Percentiles rank a stretch among this genome's conserved stretches.
Conservation (phyloP, 2,113 vertebrate genomes). For the Corynorhinus townsendii region DNA sequence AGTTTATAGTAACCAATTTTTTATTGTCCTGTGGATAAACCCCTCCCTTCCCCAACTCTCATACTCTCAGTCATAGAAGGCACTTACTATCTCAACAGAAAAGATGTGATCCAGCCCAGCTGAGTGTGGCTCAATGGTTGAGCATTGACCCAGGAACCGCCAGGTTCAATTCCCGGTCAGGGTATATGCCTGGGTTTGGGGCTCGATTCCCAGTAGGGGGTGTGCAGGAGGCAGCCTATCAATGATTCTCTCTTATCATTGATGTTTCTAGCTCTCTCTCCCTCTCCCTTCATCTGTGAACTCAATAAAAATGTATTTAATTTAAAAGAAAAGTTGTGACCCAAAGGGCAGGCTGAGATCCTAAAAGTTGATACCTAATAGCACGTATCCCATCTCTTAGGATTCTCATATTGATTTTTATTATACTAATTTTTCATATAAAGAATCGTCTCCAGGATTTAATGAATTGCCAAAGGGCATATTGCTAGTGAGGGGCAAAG, state of each 20-base stretch:
- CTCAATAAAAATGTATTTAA: too few relatives aligned
- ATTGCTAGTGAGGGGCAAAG: not conserved
- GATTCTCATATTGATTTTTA: not conserved
- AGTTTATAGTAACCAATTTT: not conserved
- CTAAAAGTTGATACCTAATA: not conserved
- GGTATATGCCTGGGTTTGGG: too few relatives aligned
- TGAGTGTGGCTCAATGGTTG: too few relatives aligned
- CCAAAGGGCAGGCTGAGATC: not conserved
- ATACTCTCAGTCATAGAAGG: not conserved
- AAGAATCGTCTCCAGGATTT: not conserved
- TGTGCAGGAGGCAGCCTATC: too few relatives aligned
- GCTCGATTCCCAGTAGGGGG: too few relatives aligned
- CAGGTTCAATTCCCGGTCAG: too few relatives aligned
- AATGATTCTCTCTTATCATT: too few relatives aligned
- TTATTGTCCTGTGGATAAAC: not conserved
- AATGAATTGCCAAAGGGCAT: not conserved
- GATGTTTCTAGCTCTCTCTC: too few relatives aligned
- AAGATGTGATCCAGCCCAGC: not conserved
- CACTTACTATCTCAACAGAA: not conserved
- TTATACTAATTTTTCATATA: not conserved
- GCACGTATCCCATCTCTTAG: not conserved
- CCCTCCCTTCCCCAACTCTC: not conserved
- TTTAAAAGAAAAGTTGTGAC: not conserved
- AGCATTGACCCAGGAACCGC: too few relatives aligned
- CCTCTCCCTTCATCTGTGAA: too few relatives aligned